Evolutionary conservation across 2,113 vertebrate species (phyloP).

Genomic region (Trochalopteron elliotii): DNA sequence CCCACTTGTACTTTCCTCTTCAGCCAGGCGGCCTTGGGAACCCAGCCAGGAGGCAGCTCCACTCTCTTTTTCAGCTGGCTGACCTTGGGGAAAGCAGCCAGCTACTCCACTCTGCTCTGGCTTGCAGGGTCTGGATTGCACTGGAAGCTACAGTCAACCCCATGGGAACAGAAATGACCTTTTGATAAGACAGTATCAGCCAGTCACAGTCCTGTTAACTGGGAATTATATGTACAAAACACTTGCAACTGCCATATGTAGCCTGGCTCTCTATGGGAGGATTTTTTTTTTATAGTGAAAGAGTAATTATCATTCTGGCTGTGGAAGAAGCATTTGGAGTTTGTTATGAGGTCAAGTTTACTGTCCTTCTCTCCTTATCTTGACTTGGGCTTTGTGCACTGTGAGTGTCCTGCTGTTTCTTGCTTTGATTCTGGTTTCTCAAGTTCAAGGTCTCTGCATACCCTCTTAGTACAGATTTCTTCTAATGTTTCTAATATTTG

Average conservation of each 20-base stretch:
- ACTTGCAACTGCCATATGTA: not conserved
- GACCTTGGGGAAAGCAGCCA: conserved; percentile 69
- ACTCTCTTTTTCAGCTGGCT: conserved; percentile 49
- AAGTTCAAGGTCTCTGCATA: not conserved
- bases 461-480: not conserved
- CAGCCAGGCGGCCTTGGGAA: conserved; percentile 52
- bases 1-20: conserved; percentile 3
- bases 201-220: conserved; percentile 9
- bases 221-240: conserved; percentile 26
- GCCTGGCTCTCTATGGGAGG: not conserved
- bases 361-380: not conserved
- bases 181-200: conserved; percentile 41
- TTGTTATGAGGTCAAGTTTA: not conserved
- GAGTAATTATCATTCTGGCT: not conserved
- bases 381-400: not conserved
- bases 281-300: not conserved
- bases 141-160: conserved; percentile 23
- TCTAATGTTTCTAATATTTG: not conserved
- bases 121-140: conserved; percentile 29
- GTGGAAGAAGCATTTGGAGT: not conserved
- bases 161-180: conserved; percentile 47
- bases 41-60: conserved; percentile 38
- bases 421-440: not conserved
- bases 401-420: not conserved
- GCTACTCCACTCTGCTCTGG: conserved; percentile 7